Evolutionary conservation across 1,140 invertebrate species (phyloP).

Genomic region (Lepidotrigona ventralis): DNA sequence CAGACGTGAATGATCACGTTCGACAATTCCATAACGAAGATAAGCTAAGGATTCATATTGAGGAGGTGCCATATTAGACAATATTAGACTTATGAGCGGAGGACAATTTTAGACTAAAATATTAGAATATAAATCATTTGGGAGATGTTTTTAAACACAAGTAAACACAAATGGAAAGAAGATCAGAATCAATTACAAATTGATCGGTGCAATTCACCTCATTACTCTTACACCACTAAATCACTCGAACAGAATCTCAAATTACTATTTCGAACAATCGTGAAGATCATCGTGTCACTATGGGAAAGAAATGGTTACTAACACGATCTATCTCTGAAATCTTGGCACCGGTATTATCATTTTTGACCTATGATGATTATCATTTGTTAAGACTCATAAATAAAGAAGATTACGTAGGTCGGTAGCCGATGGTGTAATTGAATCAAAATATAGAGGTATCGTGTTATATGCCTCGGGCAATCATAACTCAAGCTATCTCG

Average conservation of each 20-base stretch:
- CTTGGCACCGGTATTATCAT: neutral
- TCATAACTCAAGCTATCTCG: slow-evolving; percentile 74
- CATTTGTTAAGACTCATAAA: slow-evolving; percentile 68
- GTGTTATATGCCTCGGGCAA: slow-evolving; percentile 71
- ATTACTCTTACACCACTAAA: neutral
- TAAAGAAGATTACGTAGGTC: slow-evolving; percentile 72
- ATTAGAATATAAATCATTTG: neutral
- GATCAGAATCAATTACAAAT: neutral
- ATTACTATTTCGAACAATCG: neutral
- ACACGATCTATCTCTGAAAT: neutral
- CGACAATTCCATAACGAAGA: no score
- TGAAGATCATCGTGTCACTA: neutral
- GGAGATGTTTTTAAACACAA: no score
- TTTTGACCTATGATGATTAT: slow-evolving; percentile 54
- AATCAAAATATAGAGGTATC: slow-evolving; percentile 76
- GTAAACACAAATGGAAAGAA: neutral
- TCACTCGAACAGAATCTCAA: neutral
- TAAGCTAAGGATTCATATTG: no score
- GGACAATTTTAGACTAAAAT: neutral
- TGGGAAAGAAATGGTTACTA: neutral
- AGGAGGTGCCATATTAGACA: no score
- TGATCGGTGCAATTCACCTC: neutral
- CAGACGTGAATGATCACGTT: no score
- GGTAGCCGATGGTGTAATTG: slow-evolving; percentile 72
- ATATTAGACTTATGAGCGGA: neutral